Percentiles rank a stretch among this genome's conserved stretches.
Conservation (phyloP, 2,113 vertebrate species). For the Mesocricetus auratus region DNA sequence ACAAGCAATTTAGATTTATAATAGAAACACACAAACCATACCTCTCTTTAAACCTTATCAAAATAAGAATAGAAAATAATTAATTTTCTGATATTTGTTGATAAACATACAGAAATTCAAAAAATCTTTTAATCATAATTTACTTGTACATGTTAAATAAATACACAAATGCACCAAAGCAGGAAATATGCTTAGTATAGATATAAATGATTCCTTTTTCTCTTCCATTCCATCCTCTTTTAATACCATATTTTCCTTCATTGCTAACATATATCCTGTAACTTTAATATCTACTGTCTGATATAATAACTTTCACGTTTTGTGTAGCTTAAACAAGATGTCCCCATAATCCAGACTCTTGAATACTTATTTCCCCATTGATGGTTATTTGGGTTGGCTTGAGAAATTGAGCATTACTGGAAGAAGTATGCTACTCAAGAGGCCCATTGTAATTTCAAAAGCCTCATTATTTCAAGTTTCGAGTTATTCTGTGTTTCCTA, state of each 20-base stretch:
- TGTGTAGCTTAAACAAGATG: neutral
- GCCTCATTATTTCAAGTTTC: neutral
- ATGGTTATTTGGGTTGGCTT: neutral
- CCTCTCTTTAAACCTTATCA: neutral
- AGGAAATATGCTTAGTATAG: neutral
- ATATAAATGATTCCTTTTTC: neutral
- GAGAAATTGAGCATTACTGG: neutral
- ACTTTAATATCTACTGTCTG: neutral
- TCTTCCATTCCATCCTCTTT: neutral
- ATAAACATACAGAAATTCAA: neutral
- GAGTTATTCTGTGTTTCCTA: neutral
- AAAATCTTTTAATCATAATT: neutral
- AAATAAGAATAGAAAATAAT: conserved; percentile 1
- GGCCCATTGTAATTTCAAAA: neutral
- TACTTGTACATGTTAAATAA: conserved; percentile 29
- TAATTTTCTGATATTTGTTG: neutral
- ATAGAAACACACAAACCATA: neutral
- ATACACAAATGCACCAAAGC: neutral
- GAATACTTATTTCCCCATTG: neutral
- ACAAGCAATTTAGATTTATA: conserved; percentile 15
- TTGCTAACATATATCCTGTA: neutral
- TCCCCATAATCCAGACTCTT: neutral
- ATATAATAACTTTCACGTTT: neutral
- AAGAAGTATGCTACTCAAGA: neutral
- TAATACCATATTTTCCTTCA: neutral